Conservation (phyloP, 2,888 invertebrate species). For the Pammene aurita region DNA sequence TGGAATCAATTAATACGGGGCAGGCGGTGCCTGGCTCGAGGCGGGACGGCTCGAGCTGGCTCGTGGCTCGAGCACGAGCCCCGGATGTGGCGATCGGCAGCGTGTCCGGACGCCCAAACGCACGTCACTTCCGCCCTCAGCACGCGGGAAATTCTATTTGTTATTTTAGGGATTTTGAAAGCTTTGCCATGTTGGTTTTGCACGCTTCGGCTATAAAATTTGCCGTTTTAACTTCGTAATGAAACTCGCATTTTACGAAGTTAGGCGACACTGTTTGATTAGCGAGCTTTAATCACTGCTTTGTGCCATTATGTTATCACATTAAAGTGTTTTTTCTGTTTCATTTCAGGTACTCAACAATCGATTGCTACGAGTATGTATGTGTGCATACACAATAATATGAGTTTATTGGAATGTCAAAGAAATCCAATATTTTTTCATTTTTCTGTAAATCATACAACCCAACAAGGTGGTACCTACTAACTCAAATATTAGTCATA, state of each 20-base stretch:
- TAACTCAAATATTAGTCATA: background rate
- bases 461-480: background rate
- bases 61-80: constrained; percentile 33
- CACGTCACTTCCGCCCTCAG: constrained; percentile 62
- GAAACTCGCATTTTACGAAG: constrained; percentile 51
- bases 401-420: too few relatives aligned
- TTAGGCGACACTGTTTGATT: constrained; percentile 38
- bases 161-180: constrained; percentile 62
- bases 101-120: constrained; percentile 68
- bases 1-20: constrained; percentile 70
- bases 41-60: constrained; percentile 32
- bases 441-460: background rate
- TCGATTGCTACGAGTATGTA: background rate
- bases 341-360: constrained; percentile 23
- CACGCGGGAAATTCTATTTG: constrained; percentile 59
- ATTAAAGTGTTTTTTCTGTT: constrained; percentile 8
- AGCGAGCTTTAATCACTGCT: constrained; percentile 34
- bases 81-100: constrained; percentile 71
- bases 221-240: constrained; percentile 60
- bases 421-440: too few relatives aligned
- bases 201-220: constrained; percentile 65
- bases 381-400: too few relatives aligned
- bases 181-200: constrained; percentile 65
- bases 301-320: constrained; percentile 19
- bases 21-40: constrained; percentile 58